A percentile compares a stretch with the other conserved stretches of the same genome.
These are phyloP conservation scores for Cheilosia impressa DNA, from an alignment of 2,888 invertebrate species.

Conservation along the genomic window DNA sequence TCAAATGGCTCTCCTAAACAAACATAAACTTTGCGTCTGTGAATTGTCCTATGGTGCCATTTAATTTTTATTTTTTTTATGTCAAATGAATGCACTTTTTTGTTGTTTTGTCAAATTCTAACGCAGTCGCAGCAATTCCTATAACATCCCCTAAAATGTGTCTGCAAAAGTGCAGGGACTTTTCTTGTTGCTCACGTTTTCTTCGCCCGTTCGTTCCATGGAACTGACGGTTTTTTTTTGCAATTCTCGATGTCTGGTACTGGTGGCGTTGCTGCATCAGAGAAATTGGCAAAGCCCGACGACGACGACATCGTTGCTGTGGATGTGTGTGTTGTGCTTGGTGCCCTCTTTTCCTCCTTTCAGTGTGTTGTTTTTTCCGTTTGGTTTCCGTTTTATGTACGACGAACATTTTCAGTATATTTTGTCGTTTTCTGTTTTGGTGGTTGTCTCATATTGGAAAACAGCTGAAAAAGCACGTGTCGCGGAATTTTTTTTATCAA, in stretches of 20 bases:
- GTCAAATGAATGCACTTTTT: constrained; percentile 40
- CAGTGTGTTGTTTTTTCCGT: constrained; percentile 28
- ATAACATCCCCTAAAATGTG: constrained; percentile 18
- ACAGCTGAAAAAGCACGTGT: constrained; percentile 76
- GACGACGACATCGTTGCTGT: constrained; percentile 25
- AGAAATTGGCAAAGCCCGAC: constrained; percentile 51
- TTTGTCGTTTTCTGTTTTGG: constrained; percentile 65
- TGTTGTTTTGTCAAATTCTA: constrained; percentile 46
- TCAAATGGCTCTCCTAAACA: constrained; percentile 41
- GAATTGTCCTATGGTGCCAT: constrained; percentile 21
- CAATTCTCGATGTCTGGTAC: constrained; percentile 47
- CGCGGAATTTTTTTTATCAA: constrained; percentile 56
- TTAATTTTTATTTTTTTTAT: background rate
- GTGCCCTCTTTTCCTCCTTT: constrained; percentile 26
- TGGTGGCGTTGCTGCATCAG: constrained; percentile 43
- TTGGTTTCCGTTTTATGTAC: constrained; percentile 56
- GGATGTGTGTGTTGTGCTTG: constrained; percentile 15
- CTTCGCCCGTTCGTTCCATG: background rate
- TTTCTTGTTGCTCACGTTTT: constrained; percentile 3
- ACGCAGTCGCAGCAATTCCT: constrained; percentile 65
- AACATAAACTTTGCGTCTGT: constrained; percentile 22
- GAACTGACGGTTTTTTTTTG: constrained; percentile 28
- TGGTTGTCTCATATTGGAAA: constrained; percentile 69
- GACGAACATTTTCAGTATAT: constrained; percentile 1
- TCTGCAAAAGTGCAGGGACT: constrained; percentile 59